Evolutionary conservation across 2,113 vertebrate species (phyloP).

Genomic region (Mohoua ochrocephala): DNA sequence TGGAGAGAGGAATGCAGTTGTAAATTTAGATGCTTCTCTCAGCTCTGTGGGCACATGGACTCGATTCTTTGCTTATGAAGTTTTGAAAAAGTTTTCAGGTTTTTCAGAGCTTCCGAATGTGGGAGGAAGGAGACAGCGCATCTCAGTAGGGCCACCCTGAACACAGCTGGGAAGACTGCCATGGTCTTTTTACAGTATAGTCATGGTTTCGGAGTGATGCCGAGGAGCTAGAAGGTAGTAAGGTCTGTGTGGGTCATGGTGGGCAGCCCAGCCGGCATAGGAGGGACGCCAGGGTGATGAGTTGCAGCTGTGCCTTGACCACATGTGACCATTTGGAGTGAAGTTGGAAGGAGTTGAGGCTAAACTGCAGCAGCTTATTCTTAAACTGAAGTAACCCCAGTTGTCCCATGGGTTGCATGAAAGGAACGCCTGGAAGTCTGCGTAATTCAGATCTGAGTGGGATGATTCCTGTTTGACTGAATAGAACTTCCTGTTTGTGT

Average conservation of each 20-base stretch:
- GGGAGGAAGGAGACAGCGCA: background rate
- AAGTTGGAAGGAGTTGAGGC: accelerated
- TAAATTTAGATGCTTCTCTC: background rate
- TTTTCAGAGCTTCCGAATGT: background rate
- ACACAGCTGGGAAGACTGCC: background rate
- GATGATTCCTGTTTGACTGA: background rate
- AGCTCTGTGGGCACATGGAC: background rate
- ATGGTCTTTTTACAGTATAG: accelerated
- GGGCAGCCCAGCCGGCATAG: accelerated
- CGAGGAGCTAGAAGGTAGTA: background rate
- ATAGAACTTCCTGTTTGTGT: slow-evolving; percentile 19
- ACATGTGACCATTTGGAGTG: background rate
- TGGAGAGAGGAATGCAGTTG: background rate
- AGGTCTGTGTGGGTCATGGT: accelerated
- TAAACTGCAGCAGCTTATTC: background rate
- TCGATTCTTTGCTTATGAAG: background rate
- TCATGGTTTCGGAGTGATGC: background rate
- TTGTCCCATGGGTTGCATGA: background rate
- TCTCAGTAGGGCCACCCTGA: background rate
- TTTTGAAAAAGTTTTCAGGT: background rate
- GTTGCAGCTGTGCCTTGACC: background rate
- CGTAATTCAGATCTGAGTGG: background rate
- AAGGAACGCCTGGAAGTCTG: background rate
- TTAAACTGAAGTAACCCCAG: background rate
- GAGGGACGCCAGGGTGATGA: background rate